Percentiles rank a stretch among this genome's conserved stretches.
phyloP scores from a whole-genome alignment of 2,113 vertebrate species.

The Lepisosteus oculatus region DNA sequence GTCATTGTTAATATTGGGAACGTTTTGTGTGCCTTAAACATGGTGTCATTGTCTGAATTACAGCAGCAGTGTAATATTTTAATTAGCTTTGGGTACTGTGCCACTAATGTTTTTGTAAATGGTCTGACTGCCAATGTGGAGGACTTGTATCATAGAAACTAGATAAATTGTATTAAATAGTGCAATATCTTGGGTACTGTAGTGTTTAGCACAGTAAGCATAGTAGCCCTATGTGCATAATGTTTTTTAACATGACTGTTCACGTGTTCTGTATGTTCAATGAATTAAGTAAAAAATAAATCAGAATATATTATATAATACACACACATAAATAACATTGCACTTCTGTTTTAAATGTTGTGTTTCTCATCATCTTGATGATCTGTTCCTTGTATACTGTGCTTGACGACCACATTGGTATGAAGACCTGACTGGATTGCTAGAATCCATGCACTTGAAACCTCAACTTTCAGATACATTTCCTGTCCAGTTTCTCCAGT shows the following conservation, averaged over 20 bases:
- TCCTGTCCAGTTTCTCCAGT: no score
- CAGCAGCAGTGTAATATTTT: conserved; percentile 3
- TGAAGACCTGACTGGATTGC: no score
- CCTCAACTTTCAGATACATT: no score
- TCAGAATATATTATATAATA: neutral
- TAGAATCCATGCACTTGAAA: no score
- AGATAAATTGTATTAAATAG: neutral
- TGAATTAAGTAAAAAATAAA: neutral
- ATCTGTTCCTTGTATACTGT: no score
- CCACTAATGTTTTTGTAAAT: neutral
- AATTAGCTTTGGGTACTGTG: conserved; percentile 5
- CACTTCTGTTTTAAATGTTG: no score
- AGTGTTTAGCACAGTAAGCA: no score
- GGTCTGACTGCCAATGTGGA: neutral
- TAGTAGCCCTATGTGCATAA: no score
- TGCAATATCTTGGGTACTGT: no score
- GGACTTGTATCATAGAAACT: neutral
- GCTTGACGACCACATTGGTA: no score
- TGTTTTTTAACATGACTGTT: neutral
- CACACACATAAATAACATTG: no score
- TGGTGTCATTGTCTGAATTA: neutral
- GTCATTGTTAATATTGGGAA: neutral
- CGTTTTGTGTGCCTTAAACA: conserved; percentile 18
- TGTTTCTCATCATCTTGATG: no score
- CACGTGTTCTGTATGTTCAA: neutral